Percentiles rank a stretch among this genome's conserved stretches.
Evolutionary conservation across 2,113 vertebrate species (phyloP).

Genomic region (Dolichotis patagonum): DNA sequence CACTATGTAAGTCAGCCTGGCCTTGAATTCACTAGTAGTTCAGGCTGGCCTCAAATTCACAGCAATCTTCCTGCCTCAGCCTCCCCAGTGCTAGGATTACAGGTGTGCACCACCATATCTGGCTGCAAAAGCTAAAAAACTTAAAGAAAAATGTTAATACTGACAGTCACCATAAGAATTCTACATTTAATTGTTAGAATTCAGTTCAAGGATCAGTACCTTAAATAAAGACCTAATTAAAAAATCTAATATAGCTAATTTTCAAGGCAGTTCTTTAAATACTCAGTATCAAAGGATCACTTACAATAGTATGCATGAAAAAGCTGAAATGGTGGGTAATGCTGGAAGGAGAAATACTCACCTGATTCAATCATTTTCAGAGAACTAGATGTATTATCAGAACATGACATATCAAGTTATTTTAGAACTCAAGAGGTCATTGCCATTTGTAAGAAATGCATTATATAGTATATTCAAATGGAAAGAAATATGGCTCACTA

Average conservation of each 20-base stretch:
- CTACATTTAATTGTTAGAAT: conserved; percentile 1
- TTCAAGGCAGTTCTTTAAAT: conserved; percentile 47
- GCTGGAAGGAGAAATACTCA: background rate
- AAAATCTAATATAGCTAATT: conserved; percentile 42
- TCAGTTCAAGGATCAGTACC: background rate
- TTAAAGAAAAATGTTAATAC: background rate
- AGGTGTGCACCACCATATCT: no score
- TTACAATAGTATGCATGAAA: conserved; percentile 33
- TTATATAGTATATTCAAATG: background rate
- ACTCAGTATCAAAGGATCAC: conserved; percentile 19
- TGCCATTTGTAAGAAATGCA: conserved; percentile 48
- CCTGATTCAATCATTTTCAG: conserved; percentile 26
- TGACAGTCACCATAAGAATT: conserved; percentile 40
- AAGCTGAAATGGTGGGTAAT: conserved; percentile 10
- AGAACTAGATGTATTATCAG: conserved; percentile 32
- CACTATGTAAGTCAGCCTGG: no score
- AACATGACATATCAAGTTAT: conserved; percentile 2
- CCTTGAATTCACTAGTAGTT: no score
- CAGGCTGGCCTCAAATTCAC: no score
- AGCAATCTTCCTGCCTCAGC: no score
- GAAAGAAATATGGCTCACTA: conserved; percentile 51
- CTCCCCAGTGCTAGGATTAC: no score
- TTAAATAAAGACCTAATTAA: conserved; percentile 40
- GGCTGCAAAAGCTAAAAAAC: conserved; percentile 24
- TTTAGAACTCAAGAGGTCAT: conserved; percentile 38